Base-by-base conservation (phyloP, 2,888 invertebrate genomes). In the Globia sparganii region DNA sequence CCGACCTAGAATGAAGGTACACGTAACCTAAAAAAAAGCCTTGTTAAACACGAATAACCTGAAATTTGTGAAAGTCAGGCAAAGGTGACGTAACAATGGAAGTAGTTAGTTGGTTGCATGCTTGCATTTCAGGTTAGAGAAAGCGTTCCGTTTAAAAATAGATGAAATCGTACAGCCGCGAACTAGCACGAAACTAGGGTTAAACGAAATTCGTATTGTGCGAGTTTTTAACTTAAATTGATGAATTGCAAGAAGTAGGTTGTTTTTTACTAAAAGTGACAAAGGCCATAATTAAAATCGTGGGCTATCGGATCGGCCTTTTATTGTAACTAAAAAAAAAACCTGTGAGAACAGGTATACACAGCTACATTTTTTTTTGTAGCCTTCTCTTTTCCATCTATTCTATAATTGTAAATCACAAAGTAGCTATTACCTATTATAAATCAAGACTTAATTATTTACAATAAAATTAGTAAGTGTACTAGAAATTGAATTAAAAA, bases 121-220 rank as follows among this genome's bases (percentile, higher is more conserved):
- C 34, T 69, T 82, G 86, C 76, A 85, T 40, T 71, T 56, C 49
- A 72, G 37, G 69, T 34, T 25, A 85, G 69, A 34, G 82, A 81
- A 81, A 85, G 61, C 64, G 64, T 72, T 85, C 59, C 49, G 61
- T 81, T 68, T 81, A 70, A 81, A 82, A 82, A 82, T 81, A 81
- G 81, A 74, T 49, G 21, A 59, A 77, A 72, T 81, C 58, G 68
- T 72, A 74, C 46, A n/a, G n/a, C 34, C 21, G 65, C 37, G 21
- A 56, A 21, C 61, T 72, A 25, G 43, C 65, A 82, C 61, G 49
- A 69, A 75, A 58, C 53, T 66, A 34, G 43, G 53, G 31, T 70
- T 34, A 15, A 37, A 62, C 25, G n/a, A 53, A 79, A 46, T 59
- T 84, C 13, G 9, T 62, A 37, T n/a, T 25, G 28, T n/a, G n/a